A percentile compares a stretch with the other conserved stretches of the same genome.
Conservation (phyloP, 1,140 invertebrate species). For the Archivesica marissinica region DNA sequence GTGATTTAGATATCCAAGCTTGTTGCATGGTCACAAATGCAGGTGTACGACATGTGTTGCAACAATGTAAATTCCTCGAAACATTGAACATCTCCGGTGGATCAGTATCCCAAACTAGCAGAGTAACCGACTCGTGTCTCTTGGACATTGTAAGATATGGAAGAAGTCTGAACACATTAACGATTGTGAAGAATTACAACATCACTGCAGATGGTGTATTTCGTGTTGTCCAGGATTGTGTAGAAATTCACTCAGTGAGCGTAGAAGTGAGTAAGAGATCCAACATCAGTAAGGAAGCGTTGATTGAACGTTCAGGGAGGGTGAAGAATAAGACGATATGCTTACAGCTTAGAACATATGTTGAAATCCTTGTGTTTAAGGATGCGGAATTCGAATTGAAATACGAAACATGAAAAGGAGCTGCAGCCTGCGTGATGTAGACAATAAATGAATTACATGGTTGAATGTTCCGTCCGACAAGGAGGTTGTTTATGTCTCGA, state of each 20-base stretch:
- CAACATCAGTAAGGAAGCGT: conserved; percentile 32
- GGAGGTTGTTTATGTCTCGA: no score
- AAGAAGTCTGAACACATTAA: conserved; percentile 30
- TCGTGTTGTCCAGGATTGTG: conserved; percentile 40
- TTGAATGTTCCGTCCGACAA: no score
- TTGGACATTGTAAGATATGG: conserved; percentile 44
- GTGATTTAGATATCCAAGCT: conserved; percentile 40
- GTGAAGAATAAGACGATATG: conserved; percentile 44
- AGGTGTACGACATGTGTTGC: conserved; percentile 49
- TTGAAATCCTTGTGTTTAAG: conserved; percentile 29
- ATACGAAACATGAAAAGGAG: no score
- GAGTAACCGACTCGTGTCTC: conserved; percentile 35
- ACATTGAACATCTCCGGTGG: conserved; percentile 56
- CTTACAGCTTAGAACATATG: conserved; percentile 33
- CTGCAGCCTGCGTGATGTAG: no score
- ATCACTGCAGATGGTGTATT: conserved; percentile 48
- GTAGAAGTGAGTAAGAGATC: conserved; percentile 18
- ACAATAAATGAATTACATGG: no score
- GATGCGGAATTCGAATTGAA: conserved; percentile 5
- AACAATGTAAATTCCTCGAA: conserved; percentile 50
- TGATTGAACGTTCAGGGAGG: conserved; percentile 39
- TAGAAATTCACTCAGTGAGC: conserved; percentile 1
- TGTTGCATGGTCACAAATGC: conserved; percentile 65
- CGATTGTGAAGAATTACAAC: conserved; percentile 45
- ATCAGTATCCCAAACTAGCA: conserved; percentile 36